These are phyloP conservation scores for Drosophila willistoni DNA, from an alignment of 1,140 invertebrate genomes.

Conservation along the genomic window DNA sequence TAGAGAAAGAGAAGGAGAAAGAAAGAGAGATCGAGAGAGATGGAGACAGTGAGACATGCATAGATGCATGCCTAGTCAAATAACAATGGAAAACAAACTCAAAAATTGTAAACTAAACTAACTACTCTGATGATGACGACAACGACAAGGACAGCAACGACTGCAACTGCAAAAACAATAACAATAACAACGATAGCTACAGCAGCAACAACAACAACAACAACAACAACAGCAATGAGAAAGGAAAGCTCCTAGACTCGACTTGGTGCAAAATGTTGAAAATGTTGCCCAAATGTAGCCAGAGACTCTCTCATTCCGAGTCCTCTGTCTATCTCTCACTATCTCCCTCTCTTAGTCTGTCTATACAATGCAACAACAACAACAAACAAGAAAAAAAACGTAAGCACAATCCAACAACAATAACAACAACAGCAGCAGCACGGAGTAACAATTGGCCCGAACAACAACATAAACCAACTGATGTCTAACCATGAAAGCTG, in stretches of 20 bases:
- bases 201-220: background rate
- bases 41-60: background rate
- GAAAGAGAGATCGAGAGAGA: background rate
- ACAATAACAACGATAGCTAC: background rate
- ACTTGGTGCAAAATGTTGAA: constrained; percentile 51
- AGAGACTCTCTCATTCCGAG: constrained; percentile 17
- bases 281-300: constrained; percentile 47
- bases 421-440: constrained; percentile 10
- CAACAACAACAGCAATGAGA: constrained; percentile 12
- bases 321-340: background rate
- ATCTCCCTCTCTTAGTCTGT: constrained; percentile 8
- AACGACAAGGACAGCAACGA: background rate
- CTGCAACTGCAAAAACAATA: background rate
- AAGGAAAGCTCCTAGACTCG: constrained; percentile 38
- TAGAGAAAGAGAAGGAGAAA: background rate
- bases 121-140: constrained; percentile 1
- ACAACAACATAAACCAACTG: constrained; percentile 32
- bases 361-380: constrained; percentile 7
- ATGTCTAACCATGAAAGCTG: constrained; percentile 52
- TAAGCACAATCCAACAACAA: constrained; percentile 53
- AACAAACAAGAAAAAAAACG: constrained; percentile 34
- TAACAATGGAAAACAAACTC: constrained; percentile 15
- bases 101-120: constrained; percentile 13
- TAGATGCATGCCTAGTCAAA: constrained; percentile 23
- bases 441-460: constrained; percentile 23